Conservation (phyloP, 1,140 invertebrate species). For the Adelges cooleyi region DNA sequence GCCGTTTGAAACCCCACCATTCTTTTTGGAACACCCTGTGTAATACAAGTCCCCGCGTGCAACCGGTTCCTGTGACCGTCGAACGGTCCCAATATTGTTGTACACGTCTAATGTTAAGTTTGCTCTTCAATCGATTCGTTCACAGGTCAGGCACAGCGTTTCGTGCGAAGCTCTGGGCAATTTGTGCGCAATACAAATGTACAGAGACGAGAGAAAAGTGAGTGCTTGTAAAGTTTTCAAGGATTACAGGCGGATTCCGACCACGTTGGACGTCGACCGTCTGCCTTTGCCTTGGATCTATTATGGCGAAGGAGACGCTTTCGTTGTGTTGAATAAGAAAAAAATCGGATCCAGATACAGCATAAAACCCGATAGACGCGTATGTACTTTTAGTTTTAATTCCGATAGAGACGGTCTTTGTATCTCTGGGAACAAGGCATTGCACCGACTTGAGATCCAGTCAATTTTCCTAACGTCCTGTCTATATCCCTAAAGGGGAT, state of each 20-base stretch:
- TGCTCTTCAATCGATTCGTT: conserved; percentile 34
- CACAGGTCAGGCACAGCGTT: conserved; percentile 41
- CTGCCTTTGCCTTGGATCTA: conserved; percentile 43
- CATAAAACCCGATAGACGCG: conserved; percentile 36
- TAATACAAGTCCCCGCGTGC: too few species aligned
- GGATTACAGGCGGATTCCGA: conserved; percentile 38
- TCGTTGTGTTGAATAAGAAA: conserved; percentile 41
- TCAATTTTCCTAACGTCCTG: too few species aligned
- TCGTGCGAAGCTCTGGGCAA: conserved; percentile 59
- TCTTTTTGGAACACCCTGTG: too few species aligned
- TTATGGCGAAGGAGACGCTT: conserved; percentile 43
- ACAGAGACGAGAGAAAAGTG: conserved; percentile 39
- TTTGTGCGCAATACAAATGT: conserved; percentile 52
- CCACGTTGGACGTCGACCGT: conserved; percentile 33
- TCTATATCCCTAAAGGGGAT: too few species aligned
- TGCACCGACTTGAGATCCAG: too few species aligned
- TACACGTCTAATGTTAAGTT: too few species aligned
- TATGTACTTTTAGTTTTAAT: too few species aligned
- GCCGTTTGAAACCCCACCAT: too few species aligned
- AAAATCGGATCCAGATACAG: conserved; percentile 44
- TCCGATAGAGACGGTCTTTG: too few species aligned
- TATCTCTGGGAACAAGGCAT: too few species aligned
- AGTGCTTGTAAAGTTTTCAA: conserved; percentile 41
- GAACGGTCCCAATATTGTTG: too few species aligned
- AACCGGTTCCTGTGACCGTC: too few species aligned